A percentile compares a stretch with the other conserved stretches of the same genome.
Conservation (phyloP, 2,888 invertebrate species). For the Chymomyza caudatula region DNA sequence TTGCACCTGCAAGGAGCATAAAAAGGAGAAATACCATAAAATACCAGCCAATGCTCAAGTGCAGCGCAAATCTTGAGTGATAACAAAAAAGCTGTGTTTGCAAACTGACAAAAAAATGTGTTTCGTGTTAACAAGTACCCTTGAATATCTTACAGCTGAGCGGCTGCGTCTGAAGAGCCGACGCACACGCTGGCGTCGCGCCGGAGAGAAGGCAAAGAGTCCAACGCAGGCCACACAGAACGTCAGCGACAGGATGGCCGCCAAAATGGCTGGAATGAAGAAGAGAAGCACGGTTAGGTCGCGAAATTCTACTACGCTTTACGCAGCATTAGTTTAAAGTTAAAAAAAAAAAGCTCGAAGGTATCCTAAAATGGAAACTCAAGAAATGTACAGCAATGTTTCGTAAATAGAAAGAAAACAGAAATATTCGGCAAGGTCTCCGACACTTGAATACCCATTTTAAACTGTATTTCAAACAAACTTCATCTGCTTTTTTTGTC, state of each 20-base stretch:
- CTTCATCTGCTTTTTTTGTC: too few relatives aligned
- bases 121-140: constrained; percentile 53
- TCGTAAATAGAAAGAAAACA: background rate
- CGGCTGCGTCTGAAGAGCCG: constrained; percentile 66
- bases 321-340: background rate
- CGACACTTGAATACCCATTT: too few relatives aligned
- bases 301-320: background rate
- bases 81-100: background rate
- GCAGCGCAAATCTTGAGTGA: background rate
- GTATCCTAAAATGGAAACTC: too few relatives aligned
- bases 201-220: constrained; percentile 70
- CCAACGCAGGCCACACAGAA: constrained; percentile 69
- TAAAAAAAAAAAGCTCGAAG: too few relatives aligned
- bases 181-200: constrained; percentile 66
- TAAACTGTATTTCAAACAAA: too few relatives aligned
- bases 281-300: background rate
- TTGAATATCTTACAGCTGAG: constrained; percentile 73
- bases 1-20: constrained; percentile 61
- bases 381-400: too few relatives aligned
- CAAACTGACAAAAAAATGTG: background rate
- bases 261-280: constrained; percentile 59
- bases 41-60: background rate
- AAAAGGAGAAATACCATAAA: background rate
- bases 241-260: constrained; percentile 65
- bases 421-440: too few relatives aligned